Evolutionary conservation across 1,140 invertebrate genomes (phyloP).

Genomic region (Brachionus koreanus): DNA sequence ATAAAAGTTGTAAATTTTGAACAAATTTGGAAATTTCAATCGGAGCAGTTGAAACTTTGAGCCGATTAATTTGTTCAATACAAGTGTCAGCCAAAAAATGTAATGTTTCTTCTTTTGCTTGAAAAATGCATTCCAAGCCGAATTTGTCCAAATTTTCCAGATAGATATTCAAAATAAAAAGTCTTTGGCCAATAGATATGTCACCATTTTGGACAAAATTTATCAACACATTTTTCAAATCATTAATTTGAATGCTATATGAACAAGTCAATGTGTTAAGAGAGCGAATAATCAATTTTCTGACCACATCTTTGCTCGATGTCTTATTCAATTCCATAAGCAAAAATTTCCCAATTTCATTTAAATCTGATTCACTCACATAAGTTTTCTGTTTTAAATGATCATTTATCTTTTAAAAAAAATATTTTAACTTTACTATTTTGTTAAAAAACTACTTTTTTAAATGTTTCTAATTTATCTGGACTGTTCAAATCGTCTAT

Average conservation of each 20-base stretch:
- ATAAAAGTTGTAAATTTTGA: slow-evolving; percentile 29
- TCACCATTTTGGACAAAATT: not conserved
- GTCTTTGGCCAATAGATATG: not conserved
- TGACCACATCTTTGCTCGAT: slow-evolving; percentile 13
- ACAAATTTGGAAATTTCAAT: slow-evolving; percentile 19
- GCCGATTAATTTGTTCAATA: not conserved
- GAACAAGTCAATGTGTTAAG: not conserved
- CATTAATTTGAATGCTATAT: not conserved
- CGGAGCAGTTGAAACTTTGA: not conserved
- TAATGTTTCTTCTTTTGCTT: not conserved
- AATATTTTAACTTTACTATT: not conserved
- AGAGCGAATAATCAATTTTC: slow-evolving; percentile 27
- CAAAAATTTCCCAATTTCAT: not conserved
- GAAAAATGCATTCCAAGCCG: not conserved
- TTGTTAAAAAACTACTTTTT: not conserved
- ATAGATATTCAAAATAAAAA: slow-evolving; percentile 36
- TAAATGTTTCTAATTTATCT: not conserved
- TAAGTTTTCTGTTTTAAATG: not conserved
- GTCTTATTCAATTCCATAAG: not conserved
- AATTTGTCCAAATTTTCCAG: slow-evolving; percentile 35
- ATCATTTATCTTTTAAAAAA: not conserved
- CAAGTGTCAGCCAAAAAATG: not conserved
- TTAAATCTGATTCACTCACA: not conserved
- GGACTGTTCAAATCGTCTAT: not conserved
- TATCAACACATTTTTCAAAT: not conserved